Percentiles rank a stretch among this genome's conserved stretches.
Conservation (phyloP, 1,140 invertebrate species). For the Gryllus bimaculatus region DNA sequence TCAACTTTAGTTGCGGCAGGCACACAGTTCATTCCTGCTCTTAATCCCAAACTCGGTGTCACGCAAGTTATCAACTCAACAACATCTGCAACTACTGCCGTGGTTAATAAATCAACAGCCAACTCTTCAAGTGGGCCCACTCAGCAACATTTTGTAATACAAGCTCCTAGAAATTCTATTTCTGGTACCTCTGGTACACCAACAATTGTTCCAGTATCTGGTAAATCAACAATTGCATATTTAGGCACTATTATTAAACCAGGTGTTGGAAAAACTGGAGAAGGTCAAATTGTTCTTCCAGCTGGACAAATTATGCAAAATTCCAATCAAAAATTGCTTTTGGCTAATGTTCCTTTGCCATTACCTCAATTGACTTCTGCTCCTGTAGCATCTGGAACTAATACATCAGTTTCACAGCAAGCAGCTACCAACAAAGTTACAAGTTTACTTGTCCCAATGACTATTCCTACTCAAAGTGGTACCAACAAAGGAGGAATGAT, state of each 20-base stretch:
- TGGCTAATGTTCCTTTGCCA: slow-evolving; percentile 37
- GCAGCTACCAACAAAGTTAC: slow-evolving; percentile 32
- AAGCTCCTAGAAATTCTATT: background rate
- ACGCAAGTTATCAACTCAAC: background rate
- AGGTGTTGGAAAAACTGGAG: slow-evolving; percentile 17
- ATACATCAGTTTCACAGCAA: slow-evolving; percentile 23
- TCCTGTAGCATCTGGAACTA: slow-evolving; percentile 35
- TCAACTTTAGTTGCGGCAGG: slow-evolving; percentile 6
- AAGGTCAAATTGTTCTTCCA: slow-evolving; percentile 12
- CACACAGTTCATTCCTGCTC: slow-evolving; percentile 15
- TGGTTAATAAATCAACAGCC: background rate
- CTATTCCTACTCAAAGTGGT: slow-evolving; percentile 32
- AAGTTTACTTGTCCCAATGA: slow-evolving; percentile 40
- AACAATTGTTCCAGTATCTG: slow-evolving; percentile 14
- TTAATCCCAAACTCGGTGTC: slow-evolving; percentile 12
- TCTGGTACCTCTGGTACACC: background rate
- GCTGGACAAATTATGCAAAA: slow-evolving; percentile 31
- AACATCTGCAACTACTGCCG: background rate
- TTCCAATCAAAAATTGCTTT: slow-evolving; percentile 41
- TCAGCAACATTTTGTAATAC: slow-evolving; percentile 18
- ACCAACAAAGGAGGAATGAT: slow-evolving; percentile 38
- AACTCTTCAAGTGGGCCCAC: background rate
- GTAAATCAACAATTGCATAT: slow-evolving; percentile 37
- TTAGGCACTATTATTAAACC: slow-evolving; percentile 36
- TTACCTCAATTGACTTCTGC: slow-evolving; percentile 31